Base-by-base conservation (phyloP, 53 echinoderm and acorn worm species). In the Echinometra lucunter region DNA sequence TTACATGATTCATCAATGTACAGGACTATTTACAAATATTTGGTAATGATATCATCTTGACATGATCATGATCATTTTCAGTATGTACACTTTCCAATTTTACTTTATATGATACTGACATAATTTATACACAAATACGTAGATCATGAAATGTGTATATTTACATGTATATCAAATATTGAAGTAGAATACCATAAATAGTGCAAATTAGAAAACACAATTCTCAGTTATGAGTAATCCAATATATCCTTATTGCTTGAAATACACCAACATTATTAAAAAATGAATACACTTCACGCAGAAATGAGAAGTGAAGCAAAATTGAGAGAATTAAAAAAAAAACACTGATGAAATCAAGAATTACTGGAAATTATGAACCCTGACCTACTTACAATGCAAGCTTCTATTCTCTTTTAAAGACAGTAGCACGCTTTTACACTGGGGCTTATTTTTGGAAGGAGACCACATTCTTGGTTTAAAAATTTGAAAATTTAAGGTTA, bases 1-100 rank as follows among this genome's bases (percentile, higher is more conserved):
- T 83, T 88, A 88, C 57, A 88, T 60, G 37, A 89, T 58, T 89
- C 49, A 30, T 38, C 2, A 58, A 32, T 57, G 30, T 89, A 60
- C 89, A 60, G 19, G 60, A 57, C 44, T 58, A 58, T 58, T n/a
- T 83, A 45, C 75, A 9, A 53, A 9, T 53, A 34, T 72, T 35
- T 10, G 72, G 35, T 72, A 72, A 72, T 13, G 35, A 13, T 15
- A 35, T 72, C 44, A 81, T 30, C 44, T 44, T 74, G 13, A 81
- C 1, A 42, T 80, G 38, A 21, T 44, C 53, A 2, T 53, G 18
- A 6, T 17, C 19, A 18, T 80, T 0, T 44, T 42, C 80, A 44
- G 32, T 44, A 23, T 28, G 7, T 74, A 63, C 25, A 63, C 74
- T 74, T 53, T 32, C 2, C 9, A 1, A 44, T 23, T 21, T 80